A percentile compares a stretch with the other conserved stretches of the same genome.
Evolutionary conservation across 2,888 invertebrate genomes (phyloP).

Genomic region (Spisula subtruncata): DNA sequence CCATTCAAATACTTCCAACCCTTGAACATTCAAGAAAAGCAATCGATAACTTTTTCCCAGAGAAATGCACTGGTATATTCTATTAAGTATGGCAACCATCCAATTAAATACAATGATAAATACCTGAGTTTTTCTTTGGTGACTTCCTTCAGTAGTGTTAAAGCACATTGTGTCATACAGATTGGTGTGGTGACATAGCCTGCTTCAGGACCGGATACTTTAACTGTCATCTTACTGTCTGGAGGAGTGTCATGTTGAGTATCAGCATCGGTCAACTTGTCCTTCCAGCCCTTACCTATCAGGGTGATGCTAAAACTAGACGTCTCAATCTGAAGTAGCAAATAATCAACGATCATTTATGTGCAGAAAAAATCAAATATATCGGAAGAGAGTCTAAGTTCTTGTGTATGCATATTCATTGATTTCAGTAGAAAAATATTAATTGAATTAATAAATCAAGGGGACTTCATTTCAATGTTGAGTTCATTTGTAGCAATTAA

Average conservation of each 20-base stretch:
- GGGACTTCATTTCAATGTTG: too few species aligned
- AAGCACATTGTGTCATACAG: conserved; percentile 92
- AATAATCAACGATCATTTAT: too few species aligned
- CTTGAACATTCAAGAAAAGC: not conserved
- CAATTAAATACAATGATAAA: not conserved
- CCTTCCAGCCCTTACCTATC: conserved; percentile 93
- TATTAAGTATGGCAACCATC: not conserved
- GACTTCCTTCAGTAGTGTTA: conserved; percentile 92
- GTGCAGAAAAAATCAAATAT: too few species aligned
- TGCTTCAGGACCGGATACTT: conserved; percentile 90
- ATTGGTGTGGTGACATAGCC: conserved; percentile 95
- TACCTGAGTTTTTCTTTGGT: conserved; percentile 89
- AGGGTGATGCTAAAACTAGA: conserved; percentile 91
- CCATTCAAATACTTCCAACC: not conserved
- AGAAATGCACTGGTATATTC: not conserved
- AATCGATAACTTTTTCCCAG: not conserved
- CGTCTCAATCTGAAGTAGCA: conserved; percentile 88
- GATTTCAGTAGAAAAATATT: too few species aligned
- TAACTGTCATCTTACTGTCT: conserved; percentile 80
- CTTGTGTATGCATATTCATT: too few species aligned
- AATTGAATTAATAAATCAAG: too few species aligned
- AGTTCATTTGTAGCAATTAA: too few species aligned
- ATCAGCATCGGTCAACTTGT: conserved; percentile 89
- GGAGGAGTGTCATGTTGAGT: conserved; percentile 90
- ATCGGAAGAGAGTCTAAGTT: too few species aligned